Base-by-base conservation (phyloP, 2,888 invertebrate species). In the Actias luna region DNA sequence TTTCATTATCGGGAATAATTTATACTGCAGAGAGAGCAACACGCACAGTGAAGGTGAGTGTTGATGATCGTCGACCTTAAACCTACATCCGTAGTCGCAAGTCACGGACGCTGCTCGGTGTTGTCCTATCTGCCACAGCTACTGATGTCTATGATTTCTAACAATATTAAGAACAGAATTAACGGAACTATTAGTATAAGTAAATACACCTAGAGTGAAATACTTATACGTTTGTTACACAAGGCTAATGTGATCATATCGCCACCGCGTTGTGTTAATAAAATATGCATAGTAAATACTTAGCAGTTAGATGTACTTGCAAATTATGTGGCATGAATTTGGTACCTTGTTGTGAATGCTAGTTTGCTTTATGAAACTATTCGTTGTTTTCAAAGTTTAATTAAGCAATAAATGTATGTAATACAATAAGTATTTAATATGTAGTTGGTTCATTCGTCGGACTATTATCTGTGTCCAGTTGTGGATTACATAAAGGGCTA, bases 221-320 rank as follows among this genome's bases (percentile, higher is more conserved):
- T 33, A 7, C 8, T 33, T 8, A 33, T 7, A 33, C 8, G 5
- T 33, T 33, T 8, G 33, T 33, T 33, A 33, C 33, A 33, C 25
- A 25, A 59, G 27, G 18, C 27, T 50, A 59, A 63, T 63, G 35
- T 59, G 59, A 63, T 63, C 59, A 63, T 62, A 59, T 63, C 36
- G 22, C 36, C 39, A 50, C 22, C 25, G 35, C 59, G 1, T 31
- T 18, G 58, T 46, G 58, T 59, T 33, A 62, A 62, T 58, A 46
- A 59, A 25, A 25, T 50, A 63, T 63, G 59, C 52, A 59, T 42
- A 46, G 35, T 59, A 36, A 35, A 42, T 60, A 25, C 27, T 27
- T 42, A 29, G 35, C 36, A 55, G 35, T 62, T 62, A 18, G 25
- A 59, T 62, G 33, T 59, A 62, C 59, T 62, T 62, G 58, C 59